Conservation (phyloP, 2,113 vertebrate genomes). For the Lanius collurio region DNA sequence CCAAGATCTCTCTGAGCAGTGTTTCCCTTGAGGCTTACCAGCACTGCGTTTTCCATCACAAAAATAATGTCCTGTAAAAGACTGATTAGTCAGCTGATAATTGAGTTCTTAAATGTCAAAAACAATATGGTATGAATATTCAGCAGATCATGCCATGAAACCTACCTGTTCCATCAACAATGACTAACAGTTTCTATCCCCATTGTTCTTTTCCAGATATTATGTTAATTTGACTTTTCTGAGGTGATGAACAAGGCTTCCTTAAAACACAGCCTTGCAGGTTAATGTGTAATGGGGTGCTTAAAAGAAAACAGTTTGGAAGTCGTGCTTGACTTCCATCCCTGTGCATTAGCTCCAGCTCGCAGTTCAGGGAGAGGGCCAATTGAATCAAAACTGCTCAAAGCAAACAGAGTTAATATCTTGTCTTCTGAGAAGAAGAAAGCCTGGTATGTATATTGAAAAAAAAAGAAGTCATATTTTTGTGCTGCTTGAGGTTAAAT, state of each 20-base stretch:
- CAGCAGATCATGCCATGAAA: constrained; percentile 77
- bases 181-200: constrained; percentile 68
- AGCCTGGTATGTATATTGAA: background rate
- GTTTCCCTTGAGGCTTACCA: constrained; percentile 61
- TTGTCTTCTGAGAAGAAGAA: background rate
- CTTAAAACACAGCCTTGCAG: constrained; percentile 65
- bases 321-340: background rate
- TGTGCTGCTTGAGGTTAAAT: background rate
- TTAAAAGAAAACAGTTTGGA: background rate
- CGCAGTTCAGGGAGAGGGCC: background rate
- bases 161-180: constrained; percentile 78
- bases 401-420: background rate
- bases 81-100: constrained; percentile 84
- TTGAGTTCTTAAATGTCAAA: constrained; percentile 86
- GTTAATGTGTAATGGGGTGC: constrained; percentile 54
- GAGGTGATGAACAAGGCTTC: constrained; percentile 71
- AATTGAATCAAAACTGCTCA: background rate
- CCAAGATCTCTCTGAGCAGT: constrained; percentile 38
- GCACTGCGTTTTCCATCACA: constrained; percentile 63
- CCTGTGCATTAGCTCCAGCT: background rate
- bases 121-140: constrained; percentile 83
- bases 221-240: constrained; percentile 79
- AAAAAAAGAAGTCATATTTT: background rate
- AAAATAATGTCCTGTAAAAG: constrained; percentile 77
- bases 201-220: constrained; percentile 78